Evolutionary conservation across 2,113 vertebrate species (phyloP), one percentile per base, ranked within the genome.

Genomic region (Bettongia penicillata): DNA sequence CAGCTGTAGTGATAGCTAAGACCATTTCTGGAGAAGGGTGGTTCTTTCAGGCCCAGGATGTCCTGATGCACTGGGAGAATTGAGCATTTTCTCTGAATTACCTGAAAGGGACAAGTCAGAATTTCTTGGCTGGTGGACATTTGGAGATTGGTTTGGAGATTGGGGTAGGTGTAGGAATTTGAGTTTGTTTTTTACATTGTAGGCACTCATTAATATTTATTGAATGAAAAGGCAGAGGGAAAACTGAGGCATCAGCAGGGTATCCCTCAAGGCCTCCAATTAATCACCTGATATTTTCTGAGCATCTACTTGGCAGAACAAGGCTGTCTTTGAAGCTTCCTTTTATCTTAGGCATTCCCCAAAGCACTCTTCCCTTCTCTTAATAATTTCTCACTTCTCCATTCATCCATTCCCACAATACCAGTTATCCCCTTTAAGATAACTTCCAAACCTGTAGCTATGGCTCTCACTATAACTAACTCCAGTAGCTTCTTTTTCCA

Each of bases 91-190:
- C 68, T 84, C n/a, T 43, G n/a, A 84, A 84, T 84, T 84, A 84
- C 68, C 19, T 22, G 68, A 84, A 84, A 84, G n/a, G 68, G n/a
- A 84, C 16, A 43, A 43, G n/a, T 43, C 68, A n/a, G 16, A 43
- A 43, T 84, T 84, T 84, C n/a, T 84, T n/a, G n/a, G 16, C 68
- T 43, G 68, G 16, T 84, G 68, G 37, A 22, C 22, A 22, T 84
- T 43, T 84, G 68, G 3, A 90, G 24, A 1, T 91, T 94, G 28
- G 26, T 57, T 90, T 95, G 37, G 49, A 90, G 53, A 23, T 91
- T 95, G 92, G 93, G 47, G 92, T 96, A 89, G 61, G 89, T 92
- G 14, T 37, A 95, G 53, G 22, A 43, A 61, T 97, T 96, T 95
- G 19, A 84, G 12, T 90, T 37, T 93, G 28, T 31, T 37, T 43